Conservation (phyloP, 2,888 invertebrate genomes). For the Smittia sp. region DNA sequence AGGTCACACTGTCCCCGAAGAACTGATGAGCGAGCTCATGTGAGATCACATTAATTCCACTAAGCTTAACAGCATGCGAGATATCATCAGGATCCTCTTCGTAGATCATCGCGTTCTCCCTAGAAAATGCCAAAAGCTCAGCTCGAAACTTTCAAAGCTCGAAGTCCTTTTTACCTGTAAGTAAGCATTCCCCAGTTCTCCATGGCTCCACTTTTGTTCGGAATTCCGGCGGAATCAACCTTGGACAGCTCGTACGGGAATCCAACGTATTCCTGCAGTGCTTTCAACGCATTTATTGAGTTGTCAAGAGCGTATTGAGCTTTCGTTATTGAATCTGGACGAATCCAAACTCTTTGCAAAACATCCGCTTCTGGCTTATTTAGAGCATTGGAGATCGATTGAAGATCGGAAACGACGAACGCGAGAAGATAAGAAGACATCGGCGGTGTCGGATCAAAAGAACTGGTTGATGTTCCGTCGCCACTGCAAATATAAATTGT, state of each 20-base stretch:
- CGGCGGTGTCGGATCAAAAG: conserved; percentile 43
- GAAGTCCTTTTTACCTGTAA: neutral
- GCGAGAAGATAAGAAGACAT: conserved; percentile 31
- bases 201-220: conserved; percentile 23
- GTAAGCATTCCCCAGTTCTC: conserved; percentile 32
- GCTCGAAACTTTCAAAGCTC: no score
- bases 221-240: conserved; percentile 30
- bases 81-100: conserved; percentile 2
- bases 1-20: conserved; percentile 31
- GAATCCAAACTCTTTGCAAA: conserved; percentile 7
- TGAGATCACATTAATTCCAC: conserved; percentile 19
- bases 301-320: neutral
- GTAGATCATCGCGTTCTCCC: conserved; percentile 22
- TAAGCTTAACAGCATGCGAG: neutral
- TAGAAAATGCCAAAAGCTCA: no score
- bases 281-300: conserved; percentile 1
- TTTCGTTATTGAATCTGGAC: conserved; percentile 15
- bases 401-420: conserved; percentile 29
- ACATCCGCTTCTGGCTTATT: neutral
- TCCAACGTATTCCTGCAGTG: conserved; percentile 11
- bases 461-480: conserved; percentile 14
- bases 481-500: neutral
- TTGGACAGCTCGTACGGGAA: neutral
- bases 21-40: conserved; percentile 36
- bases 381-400: neutral